phyloP scores from a whole-genome alignment of 2,888 invertebrate genomes.

The Polydrusus pterygomalis region DNA sequence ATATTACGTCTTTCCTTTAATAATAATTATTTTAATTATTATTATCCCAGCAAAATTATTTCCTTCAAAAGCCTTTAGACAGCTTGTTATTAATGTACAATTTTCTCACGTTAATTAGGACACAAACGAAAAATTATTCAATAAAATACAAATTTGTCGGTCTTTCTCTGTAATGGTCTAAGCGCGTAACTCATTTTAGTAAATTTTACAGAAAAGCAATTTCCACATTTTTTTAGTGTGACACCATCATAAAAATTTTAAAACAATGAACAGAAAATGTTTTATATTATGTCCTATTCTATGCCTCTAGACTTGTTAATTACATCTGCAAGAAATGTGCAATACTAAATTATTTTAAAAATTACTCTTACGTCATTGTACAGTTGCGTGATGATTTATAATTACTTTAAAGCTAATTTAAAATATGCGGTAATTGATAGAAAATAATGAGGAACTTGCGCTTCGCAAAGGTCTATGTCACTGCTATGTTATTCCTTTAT shows the following conservation, averaged over 20 bases:
- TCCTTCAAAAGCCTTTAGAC: background rate
- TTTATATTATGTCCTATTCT: background rate
- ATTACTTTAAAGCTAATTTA: conserved; percentile 1
- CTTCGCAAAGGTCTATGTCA: conserved; percentile 17
- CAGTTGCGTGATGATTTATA: conserved; percentile 32
- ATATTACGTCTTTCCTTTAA: no score
- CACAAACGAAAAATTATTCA: background rate
- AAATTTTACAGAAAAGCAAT: background rate
- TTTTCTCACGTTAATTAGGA: background rate
- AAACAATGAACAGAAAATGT: background rate
- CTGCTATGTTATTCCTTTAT: background rate
- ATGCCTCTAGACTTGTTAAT: background rate
- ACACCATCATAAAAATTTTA: no score
- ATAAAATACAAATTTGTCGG: background rate
- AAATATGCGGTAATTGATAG: background rate
- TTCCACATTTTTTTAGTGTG: background rate
- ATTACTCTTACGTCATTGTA: conserved; percentile 22
- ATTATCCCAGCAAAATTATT: background rate
- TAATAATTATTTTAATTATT: no score
- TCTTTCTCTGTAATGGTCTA: background rate
- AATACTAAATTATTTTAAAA: conserved; percentile 18
- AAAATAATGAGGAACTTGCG: conserved; percentile 25
- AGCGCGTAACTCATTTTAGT: background rate
- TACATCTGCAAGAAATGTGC: conserved; percentile 2
- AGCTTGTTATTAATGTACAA: background rate